Conservation (phyloP, 2,797 vertebrate genomes). For the Rhadinocentrus ornatus region DNA sequence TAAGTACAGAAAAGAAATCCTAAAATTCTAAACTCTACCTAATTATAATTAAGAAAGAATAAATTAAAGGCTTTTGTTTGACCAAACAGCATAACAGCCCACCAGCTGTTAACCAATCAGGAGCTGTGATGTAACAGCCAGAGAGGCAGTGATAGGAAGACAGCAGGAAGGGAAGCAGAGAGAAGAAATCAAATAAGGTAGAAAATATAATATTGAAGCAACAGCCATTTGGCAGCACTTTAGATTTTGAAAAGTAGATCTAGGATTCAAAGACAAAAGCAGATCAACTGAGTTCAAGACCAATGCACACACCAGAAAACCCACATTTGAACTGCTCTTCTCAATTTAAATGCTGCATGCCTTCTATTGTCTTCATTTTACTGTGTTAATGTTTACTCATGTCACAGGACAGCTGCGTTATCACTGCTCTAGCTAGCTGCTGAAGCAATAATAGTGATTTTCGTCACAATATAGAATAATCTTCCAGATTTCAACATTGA, state of each 20-base stretch:
- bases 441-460: conserved; percentile 34
- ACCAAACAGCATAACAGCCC: conserved; percentile 39
- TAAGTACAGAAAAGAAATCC: not conserved
- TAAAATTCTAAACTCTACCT: not conserved
- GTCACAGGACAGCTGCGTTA: conserved; percentile 53
- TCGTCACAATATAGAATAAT: conserved; percentile 26
- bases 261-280: conserved; percentile 11
- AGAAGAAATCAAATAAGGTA: conserved; percentile 21
- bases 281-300: conserved; percentile 15
- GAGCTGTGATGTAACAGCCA: conserved; percentile 20
- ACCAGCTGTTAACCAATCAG: conserved; percentile 37
- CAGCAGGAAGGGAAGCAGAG: conserved; percentile 12
- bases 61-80: conserved; percentile 9
- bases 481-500: conserved; percentile 32
- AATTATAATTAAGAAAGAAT: conserved; percentile 9
- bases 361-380: conserved; percentile 44
- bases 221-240: conserved; percentile 8
- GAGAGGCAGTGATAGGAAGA: conserved; percentile 25
- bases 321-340: conserved; percentile 20
- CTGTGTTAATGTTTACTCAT: conserved; percentile 59
- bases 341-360: conserved; percentile 28
- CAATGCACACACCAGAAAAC: conserved; percentile 19
- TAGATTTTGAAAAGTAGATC: conserved; percentile 1
- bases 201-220: conserved; percentile 2
- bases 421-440: conserved; percentile 32